Evolutionary conservation across 2,113 vertebrate genomes (phyloP).

Genomic region (Motacilla tschutschensis): DNA sequence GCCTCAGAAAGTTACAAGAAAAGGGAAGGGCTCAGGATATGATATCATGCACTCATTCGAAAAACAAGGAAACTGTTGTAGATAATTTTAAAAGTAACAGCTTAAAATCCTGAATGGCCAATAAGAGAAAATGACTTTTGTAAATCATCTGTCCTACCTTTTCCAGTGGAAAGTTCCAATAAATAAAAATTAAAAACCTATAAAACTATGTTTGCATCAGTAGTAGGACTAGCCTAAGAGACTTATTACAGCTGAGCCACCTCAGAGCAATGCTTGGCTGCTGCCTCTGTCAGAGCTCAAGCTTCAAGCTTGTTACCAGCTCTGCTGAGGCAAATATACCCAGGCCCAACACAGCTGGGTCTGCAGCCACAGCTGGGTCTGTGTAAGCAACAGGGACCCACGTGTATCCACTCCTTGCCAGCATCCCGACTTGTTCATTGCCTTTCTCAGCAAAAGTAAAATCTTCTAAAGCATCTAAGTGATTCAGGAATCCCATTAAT

Average conservation of each 20-base stretch:
- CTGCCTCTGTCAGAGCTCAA: neutral
- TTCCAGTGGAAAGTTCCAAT: neutral
- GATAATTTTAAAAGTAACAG: neutral
- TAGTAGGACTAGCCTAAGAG: neutral
- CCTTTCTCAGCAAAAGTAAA: neutral
- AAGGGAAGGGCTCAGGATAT: conserved; percentile 65
- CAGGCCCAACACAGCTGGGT: neutral
- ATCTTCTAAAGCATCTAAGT: neutral
- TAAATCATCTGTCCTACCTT: neutral
- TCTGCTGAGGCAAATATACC: neutral
- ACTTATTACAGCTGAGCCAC: neutral
- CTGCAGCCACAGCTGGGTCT: neutral
- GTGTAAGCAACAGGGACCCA: neutral
- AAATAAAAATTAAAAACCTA: neutral
- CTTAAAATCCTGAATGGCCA: neutral
- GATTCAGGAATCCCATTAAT: neutral
- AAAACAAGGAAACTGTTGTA: conserved; percentile 40
- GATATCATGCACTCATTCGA: conserved; percentile 41
- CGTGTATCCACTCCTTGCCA: neutral
- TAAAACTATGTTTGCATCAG: neutral
- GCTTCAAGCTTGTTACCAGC: neutral
- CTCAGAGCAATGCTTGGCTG: neutral
- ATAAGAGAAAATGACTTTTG: neutral
- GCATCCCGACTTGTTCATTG: neutral
- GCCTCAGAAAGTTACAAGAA: conserved; percentile 14